Evolutionary conservation across 2,888 invertebrate species (phyloP), one percentile per base, ranked within the genome.

Genomic region (Rhingia rostrata): DNA sequence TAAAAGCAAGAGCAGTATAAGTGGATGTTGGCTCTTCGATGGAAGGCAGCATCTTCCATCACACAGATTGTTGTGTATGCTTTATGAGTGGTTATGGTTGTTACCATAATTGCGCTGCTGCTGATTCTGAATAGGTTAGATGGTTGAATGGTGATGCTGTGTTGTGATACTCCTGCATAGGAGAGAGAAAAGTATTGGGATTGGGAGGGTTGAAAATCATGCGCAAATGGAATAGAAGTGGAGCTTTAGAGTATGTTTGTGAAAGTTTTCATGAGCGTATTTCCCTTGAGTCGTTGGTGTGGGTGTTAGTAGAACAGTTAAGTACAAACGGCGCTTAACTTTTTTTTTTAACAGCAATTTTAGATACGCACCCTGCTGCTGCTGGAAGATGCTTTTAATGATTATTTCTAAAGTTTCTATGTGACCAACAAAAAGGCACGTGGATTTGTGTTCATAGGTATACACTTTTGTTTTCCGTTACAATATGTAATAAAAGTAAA

Each of bases 21-120:
- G 80, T 69, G 75, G 80, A 75, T 69, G 51, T 67, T 81, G 69
- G 39, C 63, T 75, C 75, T 81, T 72, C 69, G 63, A 56, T 74
- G 49, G 43, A 69, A 81, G 69, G 69, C 47, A 75, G 69, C 69
- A 69, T 81, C 49, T 69, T 64, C 75, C 63, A 81, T 75, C 74
- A 61, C 56, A 74, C 39, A 60, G 35, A 60, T 64, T 74, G 63
- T 53, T 79, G 56, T 80, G 73, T 80, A 54, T 67, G 75, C 51
- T 69, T 81, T 75, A 75, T 81, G 63, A 81, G 67, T 75, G 80
- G 75, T 81, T 81, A 81, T 81, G 75, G 80, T 69, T 81, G 54
- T 69, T 56, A 63, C 73, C 73, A 79, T 81, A 81, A 75, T 81
- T 67, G 80, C 67, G 63, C 67, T 74, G 64, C 64, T 72, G 66